A percentile compares a stretch with the other conserved stretches of the same genome.
phyloP scores from a whole-genome alignment of 2,797 vertebrate genomes.

The Syndactyla subalaris region DNA sequence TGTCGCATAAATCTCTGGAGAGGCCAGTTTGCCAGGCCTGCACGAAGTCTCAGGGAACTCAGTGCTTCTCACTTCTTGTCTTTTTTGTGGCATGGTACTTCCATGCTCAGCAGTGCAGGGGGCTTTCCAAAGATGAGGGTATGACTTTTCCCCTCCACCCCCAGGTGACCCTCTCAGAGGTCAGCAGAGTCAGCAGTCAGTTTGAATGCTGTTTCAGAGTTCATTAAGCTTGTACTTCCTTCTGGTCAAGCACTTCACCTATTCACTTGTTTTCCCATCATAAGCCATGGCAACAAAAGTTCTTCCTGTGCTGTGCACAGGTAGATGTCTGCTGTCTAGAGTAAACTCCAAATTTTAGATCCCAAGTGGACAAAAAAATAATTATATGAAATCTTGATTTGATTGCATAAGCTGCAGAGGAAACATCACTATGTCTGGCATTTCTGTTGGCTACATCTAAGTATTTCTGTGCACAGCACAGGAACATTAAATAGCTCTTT shows the following conservation, averaged over 20 bases:
- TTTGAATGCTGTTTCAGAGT: not conserved
- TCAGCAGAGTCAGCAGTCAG: not conserved
- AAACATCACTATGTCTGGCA: not conserved
- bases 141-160: not conserved
- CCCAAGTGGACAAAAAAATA: not conserved
- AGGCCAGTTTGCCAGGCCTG: not conserved
- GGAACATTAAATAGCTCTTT: not conserved
- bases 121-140: not conserved
- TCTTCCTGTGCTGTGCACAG: not conserved
- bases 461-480: not conserved
- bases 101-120: not conserved
- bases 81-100: not conserved
- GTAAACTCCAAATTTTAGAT: not conserved
- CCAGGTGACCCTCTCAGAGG: not conserved
- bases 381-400: not conserved
- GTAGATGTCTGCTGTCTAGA: not conserved
- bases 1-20: not conserved
- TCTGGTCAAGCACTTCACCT: not conserved
- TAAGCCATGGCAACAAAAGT: rapidly evolving
- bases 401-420: not conserved
- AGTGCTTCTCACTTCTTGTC: not conserved
- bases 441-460: not conserved
- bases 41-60: not conserved
- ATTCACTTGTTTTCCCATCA: not conserved
- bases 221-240: not conserved